A percentile compares a stretch with the other conserved stretches of the same genome.
Conservation (phyloP, 2,888 invertebrate species). For the Oxytorus armatus region DNA sequence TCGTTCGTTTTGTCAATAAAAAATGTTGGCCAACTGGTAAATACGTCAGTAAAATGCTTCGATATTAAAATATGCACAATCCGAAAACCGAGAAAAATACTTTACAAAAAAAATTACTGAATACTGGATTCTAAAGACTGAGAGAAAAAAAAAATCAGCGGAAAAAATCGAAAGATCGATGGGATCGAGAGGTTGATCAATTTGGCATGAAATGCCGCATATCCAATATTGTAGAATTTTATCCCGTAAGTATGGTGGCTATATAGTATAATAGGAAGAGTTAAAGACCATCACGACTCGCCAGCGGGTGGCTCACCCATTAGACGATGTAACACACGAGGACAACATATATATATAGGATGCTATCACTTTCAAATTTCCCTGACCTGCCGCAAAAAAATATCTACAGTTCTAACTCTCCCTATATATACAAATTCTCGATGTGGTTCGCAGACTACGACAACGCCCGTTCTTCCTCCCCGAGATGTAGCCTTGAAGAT, state of each 20-base stretch:
- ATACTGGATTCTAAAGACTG: too few species aligned
- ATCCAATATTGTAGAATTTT: too few species aligned
- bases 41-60: too few species aligned
- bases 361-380: slow-evolving; percentile 69
- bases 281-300: slow-evolving; percentile 38
- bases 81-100: too few species aligned
- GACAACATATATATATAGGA: slow-evolving; percentile 25
- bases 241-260: too few species aligned
- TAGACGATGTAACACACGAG: slow-evolving; percentile 44
- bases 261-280: slow-evolving; percentile 17
- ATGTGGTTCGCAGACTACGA: slow-evolving; percentile 16
- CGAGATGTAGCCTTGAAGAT: slow-evolving; percentile 34
- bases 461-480: slow-evolving; percentile 42
- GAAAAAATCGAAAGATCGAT: background rate
- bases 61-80: too few species aligned
- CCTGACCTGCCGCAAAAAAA: slow-evolving; percentile 68
- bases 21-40: too few species aligned
- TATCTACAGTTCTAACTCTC: slow-evolving; percentile 48
- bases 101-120: too few species aligned
- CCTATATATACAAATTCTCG: slow-evolving; percentile 26
- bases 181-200: background rate
- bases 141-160: too few species aligned
- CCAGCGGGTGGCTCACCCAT: slow-evolving; percentile 39
- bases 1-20: too few species aligned
- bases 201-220: background rate